Evolutionary conservation across 2,113 vertebrate genomes (phyloP), one percentile per base, ranked within the genome.

Genomic region (Dromaius novaehollandiae): DNA sequence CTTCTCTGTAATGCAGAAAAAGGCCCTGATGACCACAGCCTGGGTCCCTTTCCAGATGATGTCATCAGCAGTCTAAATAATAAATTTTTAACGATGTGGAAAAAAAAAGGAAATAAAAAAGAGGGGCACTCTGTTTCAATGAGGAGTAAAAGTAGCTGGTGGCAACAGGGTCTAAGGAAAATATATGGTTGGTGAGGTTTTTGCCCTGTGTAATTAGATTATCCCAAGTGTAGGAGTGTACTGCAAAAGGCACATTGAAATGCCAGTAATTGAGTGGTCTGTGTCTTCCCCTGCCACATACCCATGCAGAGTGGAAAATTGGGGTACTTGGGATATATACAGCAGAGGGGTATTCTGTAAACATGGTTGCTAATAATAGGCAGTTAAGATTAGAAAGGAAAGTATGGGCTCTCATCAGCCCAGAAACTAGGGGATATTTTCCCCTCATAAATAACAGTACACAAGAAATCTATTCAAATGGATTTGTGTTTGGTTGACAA

Each of bases 11-110:
- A 97, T 97, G 97, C 75, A 71, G 97, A 97, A 98, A 98, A 97
- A 95, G 95, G 94, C 97, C 97, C 97, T 88, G 88, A 96, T 96
- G 97, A 97, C 97, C 97, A 97, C 97, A 97, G 92, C 74, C 77
- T 97, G 96, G 96, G 97, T 97, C 87, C 90, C 93, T 97, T 96
- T 97, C 98, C 96, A 97, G 90, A 96, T 98, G 97, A 98, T 97
- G 97, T 98, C 97, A 98, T 97, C 97, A 95, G 95, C 86, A 90
- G 92, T 92, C 95, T 93, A 95, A 97, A 97, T 95, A 98, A 98
- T 98, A 98, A 96, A 98, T 97, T 98, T 97, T 96, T 97, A 97
- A 94, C 64, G 93, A 97, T 22, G 92, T 95, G 95, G 85, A 66
- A 80, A 94, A 95, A 90, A 89, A 46, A 34, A 79, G 42, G 53